Evolutionary conservation across 2,888 invertebrate genomes (phyloP).

Genomic region (Leptopilina myrica): DNA sequence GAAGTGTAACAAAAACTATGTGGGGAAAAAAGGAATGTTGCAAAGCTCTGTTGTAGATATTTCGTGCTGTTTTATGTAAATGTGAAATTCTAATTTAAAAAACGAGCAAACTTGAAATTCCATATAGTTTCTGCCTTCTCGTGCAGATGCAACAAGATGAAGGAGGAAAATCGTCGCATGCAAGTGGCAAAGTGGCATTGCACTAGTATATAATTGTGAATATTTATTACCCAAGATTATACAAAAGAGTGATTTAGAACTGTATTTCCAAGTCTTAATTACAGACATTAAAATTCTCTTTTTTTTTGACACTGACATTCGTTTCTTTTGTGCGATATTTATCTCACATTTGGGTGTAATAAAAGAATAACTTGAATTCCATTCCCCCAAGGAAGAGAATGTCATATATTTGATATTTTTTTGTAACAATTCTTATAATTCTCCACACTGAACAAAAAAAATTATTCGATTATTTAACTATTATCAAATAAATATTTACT

Average conservation of each 20-base stretch:
- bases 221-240: conserved; percentile 44
- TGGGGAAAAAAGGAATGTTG: neutral
- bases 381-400: too few relatives aligned
- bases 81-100: neutral
- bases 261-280: conserved; percentile 25
- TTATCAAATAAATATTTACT: too few relatives aligned
- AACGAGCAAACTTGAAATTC: conserved; percentile 7
- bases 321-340: neutral
- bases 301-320: neutral
- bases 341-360: too few relatives aligned
- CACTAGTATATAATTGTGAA: conserved; percentile 34
- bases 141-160: conserved; percentile 50
- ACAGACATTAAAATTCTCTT: conserved; percentile 24
- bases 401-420: too few relatives aligned
- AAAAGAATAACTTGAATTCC: neutral
- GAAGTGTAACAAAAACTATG: neutral
- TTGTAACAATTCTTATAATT: too few relatives aligned
- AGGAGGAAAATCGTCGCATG: conserved; percentile 51
- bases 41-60: neutral
- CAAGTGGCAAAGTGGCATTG: conserved; percentile 47
- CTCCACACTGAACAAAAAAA: too few relatives aligned
- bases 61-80: conserved; percentile 4
- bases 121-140: conserved; percentile 19
- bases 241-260: conserved; percentile 33
- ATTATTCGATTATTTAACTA: too few relatives aligned